phyloP scores from a whole-genome alignment of 2,797 vertebrate species.

The Triplophysa bombifrons region DNA sequence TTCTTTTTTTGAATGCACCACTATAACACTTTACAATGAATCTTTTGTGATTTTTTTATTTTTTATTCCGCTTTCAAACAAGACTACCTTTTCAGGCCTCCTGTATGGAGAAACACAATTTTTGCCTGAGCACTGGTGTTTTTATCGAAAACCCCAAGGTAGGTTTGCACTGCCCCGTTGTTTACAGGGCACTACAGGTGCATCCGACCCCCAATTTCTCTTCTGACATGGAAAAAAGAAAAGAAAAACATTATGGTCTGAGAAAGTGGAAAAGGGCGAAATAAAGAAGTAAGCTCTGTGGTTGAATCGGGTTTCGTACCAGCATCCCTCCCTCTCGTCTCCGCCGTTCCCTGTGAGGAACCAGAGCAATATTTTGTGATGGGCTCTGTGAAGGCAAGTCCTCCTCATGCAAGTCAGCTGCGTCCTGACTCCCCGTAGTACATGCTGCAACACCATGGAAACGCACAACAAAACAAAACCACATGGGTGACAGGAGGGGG shows the following conservation, averaged over 20 bases:
- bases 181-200: constrained; percentile 15
- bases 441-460: constrained; percentile 13
- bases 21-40: too few species aligned
- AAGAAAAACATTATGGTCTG: constrained; percentile 1
- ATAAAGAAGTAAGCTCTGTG: background rate
- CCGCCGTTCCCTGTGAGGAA: background rate
- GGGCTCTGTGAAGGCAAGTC: background rate
- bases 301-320: background rate
- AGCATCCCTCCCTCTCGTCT: background rate
- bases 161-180: constrained; percentile 4
- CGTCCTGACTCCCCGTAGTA: background rate
- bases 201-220: constrained; percentile 8
- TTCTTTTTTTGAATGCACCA: too few species aligned
- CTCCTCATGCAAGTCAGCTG: background rate
- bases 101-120: background rate
- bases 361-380: background rate
- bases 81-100: background rate
- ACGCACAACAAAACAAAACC: constrained; percentile 25
- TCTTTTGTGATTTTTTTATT: too few species aligned
- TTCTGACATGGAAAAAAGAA: constrained; percentile 14
- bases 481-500: constrained; percentile 22
- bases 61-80: background rate
- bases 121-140: background rate
- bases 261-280: background rate
- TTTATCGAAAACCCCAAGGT: background rate